Evolutionary conservation across 2,888 invertebrate genomes (phyloP).

Genomic region (Plusia festucae): DNA sequence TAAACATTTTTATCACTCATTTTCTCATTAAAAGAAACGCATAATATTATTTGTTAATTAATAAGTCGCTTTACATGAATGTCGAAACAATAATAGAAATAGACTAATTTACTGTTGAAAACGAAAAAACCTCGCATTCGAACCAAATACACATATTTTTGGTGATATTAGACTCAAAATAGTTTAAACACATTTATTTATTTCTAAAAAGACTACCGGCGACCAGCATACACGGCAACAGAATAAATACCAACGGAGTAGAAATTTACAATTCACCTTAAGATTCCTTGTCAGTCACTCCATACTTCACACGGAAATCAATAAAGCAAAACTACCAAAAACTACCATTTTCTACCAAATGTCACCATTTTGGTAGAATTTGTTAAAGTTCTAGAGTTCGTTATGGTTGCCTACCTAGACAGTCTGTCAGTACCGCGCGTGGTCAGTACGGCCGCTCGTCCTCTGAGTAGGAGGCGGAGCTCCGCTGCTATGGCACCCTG

Average conservation of each 20-base stretch:
- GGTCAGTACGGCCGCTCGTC: constrained; percentile 57
- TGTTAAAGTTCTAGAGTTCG: background rate
- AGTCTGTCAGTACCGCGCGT: constrained; percentile 10
- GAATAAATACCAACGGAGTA: background rate
- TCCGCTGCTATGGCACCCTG: constrained; percentile 91
- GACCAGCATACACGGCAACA: constrained; percentile 6
- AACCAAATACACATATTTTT: background rate
- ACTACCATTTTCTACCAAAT: background rate
- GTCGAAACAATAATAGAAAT: background rate
- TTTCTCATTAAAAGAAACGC: background rate
- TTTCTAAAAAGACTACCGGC: background rate
- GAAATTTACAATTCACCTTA: constrained; percentile 2
- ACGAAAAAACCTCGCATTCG: background rate
- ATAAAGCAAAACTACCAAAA: constrained; percentile 6
- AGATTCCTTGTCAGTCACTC: background rate
- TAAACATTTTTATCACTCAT: background rate
- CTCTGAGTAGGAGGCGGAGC: constrained; percentile 51
- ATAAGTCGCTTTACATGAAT: too few relatives aligned
- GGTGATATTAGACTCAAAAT: background rate
- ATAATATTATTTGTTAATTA: too few relatives aligned
- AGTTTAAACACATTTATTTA: background rate
- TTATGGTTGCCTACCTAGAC: background rate
- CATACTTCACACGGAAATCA: background rate
- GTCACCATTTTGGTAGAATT: background rate
- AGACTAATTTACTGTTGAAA: background rate